phyloP scores from a whole-genome alignment of 2,888 invertebrate species.

The Dichetophora obliterata region DNA sequence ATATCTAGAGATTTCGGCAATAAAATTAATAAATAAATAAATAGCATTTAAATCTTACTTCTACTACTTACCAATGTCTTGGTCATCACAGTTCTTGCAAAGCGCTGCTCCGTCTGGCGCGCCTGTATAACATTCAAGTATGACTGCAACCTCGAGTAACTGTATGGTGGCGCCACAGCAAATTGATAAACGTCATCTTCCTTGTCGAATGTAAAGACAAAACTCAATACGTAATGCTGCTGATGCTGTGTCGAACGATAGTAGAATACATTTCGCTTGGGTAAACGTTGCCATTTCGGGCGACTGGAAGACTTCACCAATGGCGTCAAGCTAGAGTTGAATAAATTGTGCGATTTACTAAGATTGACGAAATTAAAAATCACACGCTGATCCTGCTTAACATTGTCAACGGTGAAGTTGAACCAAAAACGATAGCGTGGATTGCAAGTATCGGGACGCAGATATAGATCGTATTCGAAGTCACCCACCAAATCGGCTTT shows the following conservation, averaged over 20 bases:
- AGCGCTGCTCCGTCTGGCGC: conserved; percentile 72
- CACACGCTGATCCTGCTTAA: conserved; percentile 92
- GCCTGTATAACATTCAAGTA: conserved; percentile 83
- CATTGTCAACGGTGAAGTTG: conserved; percentile 98
- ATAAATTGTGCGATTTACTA: conserved; percentile 91
- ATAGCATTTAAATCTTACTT: no score
- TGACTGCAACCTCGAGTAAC: conserved; percentile 90
- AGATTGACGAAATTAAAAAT: conserved; percentile 98
- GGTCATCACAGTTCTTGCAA: conserved; percentile 80
- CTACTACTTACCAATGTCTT: conserved; percentile 75
- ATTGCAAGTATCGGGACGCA: conserved; percentile 96
- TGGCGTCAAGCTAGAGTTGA: conserved; percentile 92
- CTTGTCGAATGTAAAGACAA: conserved; percentile 94
- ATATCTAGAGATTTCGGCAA: no score
- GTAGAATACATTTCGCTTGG: conserved; percentile 88
- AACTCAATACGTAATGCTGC: conserved; percentile 91
- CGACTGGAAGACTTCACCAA: conserved; percentile 91
- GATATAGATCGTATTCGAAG: conserved; percentile 95
- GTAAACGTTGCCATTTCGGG: conserved; percentile 90
- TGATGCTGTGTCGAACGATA: conserved; percentile 91
- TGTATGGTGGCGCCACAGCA: conserved; percentile 93
- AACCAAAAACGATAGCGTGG: conserved; percentile 96
- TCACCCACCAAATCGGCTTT: conserved; percentile 93
- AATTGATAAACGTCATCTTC: conserved; percentile 97
- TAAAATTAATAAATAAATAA: no score